Conservation (phyloP, 2,888 invertebrate species). For the Folsomia manolachei region DNA sequence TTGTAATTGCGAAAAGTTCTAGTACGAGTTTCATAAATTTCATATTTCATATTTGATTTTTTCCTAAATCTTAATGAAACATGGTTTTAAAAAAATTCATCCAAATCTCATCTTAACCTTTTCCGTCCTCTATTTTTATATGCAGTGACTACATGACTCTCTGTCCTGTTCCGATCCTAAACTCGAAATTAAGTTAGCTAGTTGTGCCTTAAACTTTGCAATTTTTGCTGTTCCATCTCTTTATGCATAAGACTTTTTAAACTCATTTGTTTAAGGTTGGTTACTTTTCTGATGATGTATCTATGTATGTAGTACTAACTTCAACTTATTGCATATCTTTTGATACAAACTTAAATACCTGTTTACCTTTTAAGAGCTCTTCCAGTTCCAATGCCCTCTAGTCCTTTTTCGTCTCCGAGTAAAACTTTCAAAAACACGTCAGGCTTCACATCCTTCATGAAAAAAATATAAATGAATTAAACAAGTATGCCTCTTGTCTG, state of each 20-base stretch:
- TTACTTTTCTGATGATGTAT: background rate
- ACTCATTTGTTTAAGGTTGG: background rate
- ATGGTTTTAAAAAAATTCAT: too few species aligned
- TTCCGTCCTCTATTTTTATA: too few species aligned
- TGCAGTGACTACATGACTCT: too few species aligned
- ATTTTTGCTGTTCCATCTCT: background rate
- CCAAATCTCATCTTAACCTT: too few species aligned
- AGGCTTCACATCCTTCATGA: slow-evolving; percentile 58
- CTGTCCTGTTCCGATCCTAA: too few species aligned
- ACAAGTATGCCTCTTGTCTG: too few species aligned
- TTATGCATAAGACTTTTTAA: background rate
- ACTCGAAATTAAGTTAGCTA: too few species aligned
- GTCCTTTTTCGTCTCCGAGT: slow-evolving; percentile 56
- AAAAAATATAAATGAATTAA: slow-evolving; percentile 13
- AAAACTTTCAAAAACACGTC: slow-evolving; percentile 61
- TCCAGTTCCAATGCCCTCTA: slow-evolving; percentile 58
- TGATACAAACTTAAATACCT: background rate
- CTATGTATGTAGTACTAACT: background rate
- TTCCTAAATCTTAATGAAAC: too few species aligned
- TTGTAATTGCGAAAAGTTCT: too few species aligned
- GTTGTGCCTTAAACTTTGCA: background rate
- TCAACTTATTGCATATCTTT: background rate
- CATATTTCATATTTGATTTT: too few species aligned
- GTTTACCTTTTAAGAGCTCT: slow-evolving; percentile 56
- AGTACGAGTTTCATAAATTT: too few species aligned